These are phyloP conservation scores for Echinarachnius parma DNA, from an alignment of 53 echinoderm and acorn worm species.

Conservation along the genomic window DNA sequence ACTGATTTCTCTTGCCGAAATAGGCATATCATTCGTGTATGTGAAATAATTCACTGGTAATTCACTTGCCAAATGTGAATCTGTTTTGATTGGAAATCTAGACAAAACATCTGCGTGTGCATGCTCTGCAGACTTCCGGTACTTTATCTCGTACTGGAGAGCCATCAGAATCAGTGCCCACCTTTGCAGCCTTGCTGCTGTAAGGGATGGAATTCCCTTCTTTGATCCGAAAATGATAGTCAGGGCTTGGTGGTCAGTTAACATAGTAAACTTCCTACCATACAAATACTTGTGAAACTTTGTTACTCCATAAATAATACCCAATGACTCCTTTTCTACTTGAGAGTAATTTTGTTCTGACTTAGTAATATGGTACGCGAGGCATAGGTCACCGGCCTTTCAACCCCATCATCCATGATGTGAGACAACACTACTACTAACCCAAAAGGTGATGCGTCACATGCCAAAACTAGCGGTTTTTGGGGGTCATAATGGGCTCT, in stretches of 20 bases:
- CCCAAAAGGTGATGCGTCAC: conserved; percentile 47
- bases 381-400: conserved; percentile 50
- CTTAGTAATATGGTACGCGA: conserved; percentile 30
- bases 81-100: conserved; percentile 31
- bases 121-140: conserved; percentile 44
- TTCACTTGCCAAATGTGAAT: conserved; percentile 45
- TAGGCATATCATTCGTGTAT: conserved; percentile 25
- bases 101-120: conserved; percentile 47
- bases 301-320: conserved; percentile 52
- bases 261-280: conserved; percentile 43
- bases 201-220: conserved; percentile 54
- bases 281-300: conserved; percentile 59
- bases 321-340: conserved; percentile 52
- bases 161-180: conserved; percentile 58
- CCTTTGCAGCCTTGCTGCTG: conserved; percentile 61
- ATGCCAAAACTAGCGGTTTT: conserved; percentile 28
- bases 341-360: conserved; percentile 58
- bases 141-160: conserved; percentile 52
- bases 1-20: conserved; percentile 26
- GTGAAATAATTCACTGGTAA: conserved; percentile 29
- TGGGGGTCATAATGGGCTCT: conserved; percentile 40
- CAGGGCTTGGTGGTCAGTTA: conserved; percentile 57
- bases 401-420: conserved; percentile 48
- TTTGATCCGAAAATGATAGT: conserved; percentile 44
- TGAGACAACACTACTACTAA: conserved; percentile 54